Percentiles rank a stretch among this genome's conserved stretches.
These are phyloP conservation scores for Oscheius sp. DNA, from an alignment of 2,888 invertebrate genomes.

Conservation along the genomic window DNA sequence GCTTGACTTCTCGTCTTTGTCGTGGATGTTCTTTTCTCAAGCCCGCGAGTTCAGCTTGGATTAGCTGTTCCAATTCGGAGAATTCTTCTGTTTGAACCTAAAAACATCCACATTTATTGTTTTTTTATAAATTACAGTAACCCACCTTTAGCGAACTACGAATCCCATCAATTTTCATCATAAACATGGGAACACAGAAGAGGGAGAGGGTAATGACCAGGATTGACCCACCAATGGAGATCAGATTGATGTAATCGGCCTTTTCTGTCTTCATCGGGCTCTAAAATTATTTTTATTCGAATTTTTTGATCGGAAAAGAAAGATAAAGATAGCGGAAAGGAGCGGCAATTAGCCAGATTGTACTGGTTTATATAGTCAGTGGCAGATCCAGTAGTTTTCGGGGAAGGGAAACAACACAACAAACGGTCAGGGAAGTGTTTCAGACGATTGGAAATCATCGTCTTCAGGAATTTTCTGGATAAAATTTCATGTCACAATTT, in stretches of 20 bases:
- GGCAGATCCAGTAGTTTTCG: no score
- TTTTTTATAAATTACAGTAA: not conserved
- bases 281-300: no score
- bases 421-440: no score
- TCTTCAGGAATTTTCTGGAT: no score
- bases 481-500: no score
- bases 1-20: not conserved
- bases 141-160: conserved; percentile 42
- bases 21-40: conserved; percentile 19
- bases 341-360: no score
- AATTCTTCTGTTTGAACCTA: conserved; percentile 50
- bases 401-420: no score
- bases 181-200: conserved; percentile 46
- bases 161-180: conserved; percentile 42
- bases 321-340: no score
- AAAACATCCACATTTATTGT: not conserved
- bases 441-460: no score
- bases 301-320: no score
- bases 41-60: conserved; percentile 38
- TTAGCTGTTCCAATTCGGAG: conserved; percentile 43
- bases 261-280: not conserved
- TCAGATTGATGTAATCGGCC: conserved; percentile 40
- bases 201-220: conserved; percentile 43
- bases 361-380: no score
- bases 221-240: conserved; percentile 44